Conservation (phyloP, 64 coral and sea anemone genomes). For the Montipora sp. region DNA sequence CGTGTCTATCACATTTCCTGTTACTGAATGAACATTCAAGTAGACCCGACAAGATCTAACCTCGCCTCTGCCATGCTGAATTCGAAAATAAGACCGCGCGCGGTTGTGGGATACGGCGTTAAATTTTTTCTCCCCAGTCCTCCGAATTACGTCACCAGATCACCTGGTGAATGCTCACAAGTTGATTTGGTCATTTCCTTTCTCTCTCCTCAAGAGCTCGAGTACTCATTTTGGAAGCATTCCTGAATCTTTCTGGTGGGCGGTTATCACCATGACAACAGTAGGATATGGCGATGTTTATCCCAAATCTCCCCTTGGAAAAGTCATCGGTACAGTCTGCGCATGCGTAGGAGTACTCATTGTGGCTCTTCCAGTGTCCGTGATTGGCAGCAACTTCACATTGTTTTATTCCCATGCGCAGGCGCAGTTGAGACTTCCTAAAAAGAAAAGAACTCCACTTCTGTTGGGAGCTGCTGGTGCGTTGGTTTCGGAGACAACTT, state of each 20-base stretch:
- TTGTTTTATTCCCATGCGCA: slow-evolving; percentile 99
- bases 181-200: not conserved
- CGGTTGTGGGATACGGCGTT: too few relatives aligned
- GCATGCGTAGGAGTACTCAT: slow-evolving; percentile 95
- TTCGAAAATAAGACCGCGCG: too few relatives aligned
- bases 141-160: too few relatives aligned
- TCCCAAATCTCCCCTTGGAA: slow-evolving; percentile 78
- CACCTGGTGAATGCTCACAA: too few relatives aligned
- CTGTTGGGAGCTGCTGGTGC: slow-evolving; percentile 93
- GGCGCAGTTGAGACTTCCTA: slow-evolving; percentile 93
- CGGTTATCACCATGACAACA: slow-evolving; percentile 99
- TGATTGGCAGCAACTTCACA: slow-evolving; percentile 99
- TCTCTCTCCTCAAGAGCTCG: not conserved
- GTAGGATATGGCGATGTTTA: slow-evolving; percentile 95
- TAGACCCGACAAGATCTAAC: too few relatives aligned
- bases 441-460: slow-evolving; percentile 92
- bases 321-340: slow-evolving; percentile 90
- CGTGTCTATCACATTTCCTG: too few relatives aligned
- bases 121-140: too few relatives aligned
- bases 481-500: slow-evolving; percentile 82
- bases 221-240: slow-evolving; percentile 69
- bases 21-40: too few relatives aligned
- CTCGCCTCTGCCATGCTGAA: too few relatives aligned
- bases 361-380: slow-evolving; percentile 96
- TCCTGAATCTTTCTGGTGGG: slow-evolving; percentile 98